Percentiles rank a stretch among this genome's conserved stretches.
phyloP scores from a whole-genome alignment of 2,797 vertebrate genomes.

The Artibeus lituratus region DNA sequence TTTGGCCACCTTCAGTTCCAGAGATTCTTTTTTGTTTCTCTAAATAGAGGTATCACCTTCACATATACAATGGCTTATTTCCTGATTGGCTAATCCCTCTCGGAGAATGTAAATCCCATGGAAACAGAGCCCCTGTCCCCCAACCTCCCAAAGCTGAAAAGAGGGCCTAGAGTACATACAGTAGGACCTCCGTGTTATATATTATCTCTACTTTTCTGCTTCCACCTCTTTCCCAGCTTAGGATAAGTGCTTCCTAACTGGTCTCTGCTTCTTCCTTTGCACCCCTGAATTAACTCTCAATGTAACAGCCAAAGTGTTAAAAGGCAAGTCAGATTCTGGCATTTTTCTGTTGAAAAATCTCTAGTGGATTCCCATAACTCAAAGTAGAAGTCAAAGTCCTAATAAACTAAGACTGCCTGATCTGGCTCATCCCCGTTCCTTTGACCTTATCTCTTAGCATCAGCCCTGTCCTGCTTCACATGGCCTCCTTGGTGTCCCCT shows the following conservation, averaged over 20 bases:
- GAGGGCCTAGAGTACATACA: too few relatives aligned
- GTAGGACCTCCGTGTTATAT: neutral
- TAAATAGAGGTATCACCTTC: neutral
- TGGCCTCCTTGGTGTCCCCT: neutral
- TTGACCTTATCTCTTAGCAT: neutral
- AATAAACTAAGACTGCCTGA: neutral
- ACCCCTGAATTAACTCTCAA: neutral
- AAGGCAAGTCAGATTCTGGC: neutral
- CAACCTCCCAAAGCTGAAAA: neutral
- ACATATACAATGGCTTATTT: neutral
- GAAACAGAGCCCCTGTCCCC: neutral
- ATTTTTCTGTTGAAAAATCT: neutral
- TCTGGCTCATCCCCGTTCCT: neutral
- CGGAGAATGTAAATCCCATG: neutral
- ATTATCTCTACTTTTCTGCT: neutral
- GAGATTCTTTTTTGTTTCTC: neutral
- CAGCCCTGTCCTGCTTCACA: accelerated
- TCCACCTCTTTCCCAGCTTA: neutral
- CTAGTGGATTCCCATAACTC: neutral
- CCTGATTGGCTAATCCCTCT: neutral
- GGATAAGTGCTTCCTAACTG: neutral
- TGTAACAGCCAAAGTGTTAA: neutral
- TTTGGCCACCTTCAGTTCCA: neutral
- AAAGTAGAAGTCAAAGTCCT: neutral
- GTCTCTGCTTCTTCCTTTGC: neutral